Base-by-base conservation (phyloP, 1,140 invertebrate species). In the Globodera ellingtonae region DNA sequence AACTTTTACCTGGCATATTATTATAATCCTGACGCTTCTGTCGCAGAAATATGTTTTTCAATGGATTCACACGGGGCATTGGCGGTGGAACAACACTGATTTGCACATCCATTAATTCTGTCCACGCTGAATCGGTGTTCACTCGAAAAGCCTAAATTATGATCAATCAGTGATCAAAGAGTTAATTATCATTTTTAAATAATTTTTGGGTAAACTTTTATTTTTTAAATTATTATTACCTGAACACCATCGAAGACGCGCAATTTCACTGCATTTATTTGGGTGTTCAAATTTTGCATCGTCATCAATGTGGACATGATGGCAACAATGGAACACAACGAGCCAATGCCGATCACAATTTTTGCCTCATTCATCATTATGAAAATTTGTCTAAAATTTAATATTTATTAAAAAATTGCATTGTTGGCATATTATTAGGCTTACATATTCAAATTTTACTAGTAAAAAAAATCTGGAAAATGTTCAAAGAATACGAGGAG, bases 61-160 rank as follows among this genome's bases (percentile, higher is more conserved):
- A 79, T 6, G 85, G 85, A 50, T 84, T 81, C 24, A 84, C 75
- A 6, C 79, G 69, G 4, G 72, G 82, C 50, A 72, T 81, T 13
- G 78, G 72, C 52, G 72, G 84, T 67, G 78, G 84, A 44, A 78
- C 86, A 47, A 82, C 85, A 15, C 69, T 46, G 48, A 84, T 48
- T 69, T 84, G 83, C 47, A 84, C 66, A n/a, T 86, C 85, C 83
- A 84, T 84, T 18, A 84, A 48, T 48, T 84, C 81, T 24, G 82
- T 84, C 83, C 83, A 84, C 7, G 83, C 83, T n/a, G 72, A 50
- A 67, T 84, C 83, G 5, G 83, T 84, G 46, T 84, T 52, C 18
- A 75, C 78, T 3, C 82, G 83, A 44, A 83, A 83, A 15, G 78
- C 80, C 65, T 83, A 71, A 44, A 82, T 52, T 1, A 9, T 52